Evolutionary conservation across 2,888 invertebrate genomes (phyloP).

Genomic region (Mesochorus sp.): DNA sequence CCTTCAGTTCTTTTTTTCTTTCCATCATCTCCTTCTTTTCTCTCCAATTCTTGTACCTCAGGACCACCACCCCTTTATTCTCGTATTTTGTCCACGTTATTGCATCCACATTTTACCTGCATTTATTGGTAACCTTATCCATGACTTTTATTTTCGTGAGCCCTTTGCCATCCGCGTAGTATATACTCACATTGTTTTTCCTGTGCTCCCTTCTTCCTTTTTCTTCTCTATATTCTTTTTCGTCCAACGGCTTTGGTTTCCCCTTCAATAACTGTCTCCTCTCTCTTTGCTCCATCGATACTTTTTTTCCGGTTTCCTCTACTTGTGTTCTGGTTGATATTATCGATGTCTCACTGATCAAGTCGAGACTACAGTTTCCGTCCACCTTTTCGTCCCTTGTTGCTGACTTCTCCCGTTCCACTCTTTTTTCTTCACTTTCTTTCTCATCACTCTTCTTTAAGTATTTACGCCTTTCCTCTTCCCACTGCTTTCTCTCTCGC

Average conservation of each 20-base stretch:
- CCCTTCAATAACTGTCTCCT: not conserved
- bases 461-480: conserved; percentile 12
- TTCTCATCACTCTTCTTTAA: not conserved
- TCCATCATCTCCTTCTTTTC: conserved; percentile 19
- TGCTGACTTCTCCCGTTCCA: not conserved
- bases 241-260: not conserved
- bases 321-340: not conserved
- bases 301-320: not conserved
- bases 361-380: not conserved
- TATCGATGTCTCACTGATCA: not conserved
- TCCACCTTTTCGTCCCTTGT: not conserved
- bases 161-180: conserved; percentile 1
- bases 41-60: conserved; percentile 14
- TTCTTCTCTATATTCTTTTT: not conserved
- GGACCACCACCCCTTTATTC: not conserved
- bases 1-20: conserved; percentile 22
- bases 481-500: conserved; percentile 24
- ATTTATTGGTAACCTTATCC: conserved; percentile 3
- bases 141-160: not conserved
- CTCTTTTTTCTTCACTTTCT: not conserved
- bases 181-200: conserved; percentile 22
- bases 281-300: not conserved
- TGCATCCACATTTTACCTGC: too few relatives aligned
- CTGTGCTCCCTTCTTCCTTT: conserved; percentile 11
- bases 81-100: conserved; percentile 21